Conservation (phyloP, 1,140 invertebrate species). For the Campoletis sonorensis region DNA sequence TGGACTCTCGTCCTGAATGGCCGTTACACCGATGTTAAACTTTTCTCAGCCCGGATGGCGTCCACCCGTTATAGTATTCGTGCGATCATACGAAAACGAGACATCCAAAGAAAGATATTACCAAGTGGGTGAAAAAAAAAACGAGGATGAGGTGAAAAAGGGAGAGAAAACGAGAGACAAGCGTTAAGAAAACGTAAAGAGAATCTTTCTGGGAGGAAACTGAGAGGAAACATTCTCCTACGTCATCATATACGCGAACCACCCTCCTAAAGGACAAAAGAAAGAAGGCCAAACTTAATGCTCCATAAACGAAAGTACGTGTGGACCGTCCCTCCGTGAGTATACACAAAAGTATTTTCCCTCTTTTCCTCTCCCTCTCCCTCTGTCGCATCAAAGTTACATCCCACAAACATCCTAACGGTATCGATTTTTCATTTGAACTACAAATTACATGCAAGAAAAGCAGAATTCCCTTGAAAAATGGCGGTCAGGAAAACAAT, state of each 20-base stretch:
- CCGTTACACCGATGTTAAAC: conserved; percentile 41
- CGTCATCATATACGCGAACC: conserved; percentile 18
- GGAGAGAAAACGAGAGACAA: conserved; percentile 27
- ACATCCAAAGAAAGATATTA: conserved; percentile 2
- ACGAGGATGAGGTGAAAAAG: background rate
- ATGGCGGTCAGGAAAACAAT: background rate
- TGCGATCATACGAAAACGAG: background rate
- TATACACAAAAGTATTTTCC: conserved; percentile 4
- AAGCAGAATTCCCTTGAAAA: background rate
- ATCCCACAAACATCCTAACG: conserved; percentile 37
- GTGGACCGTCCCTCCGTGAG: background rate
- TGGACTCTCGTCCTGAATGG: conserved; percentile 18
- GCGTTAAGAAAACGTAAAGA: conserved; percentile 23
- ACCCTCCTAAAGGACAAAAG: background rate
- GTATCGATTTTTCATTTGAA: conserved; percentile 41
- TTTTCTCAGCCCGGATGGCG: conserved; percentile 25
- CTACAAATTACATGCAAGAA: conserved; percentile 13
- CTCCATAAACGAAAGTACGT: conserved; percentile 36
- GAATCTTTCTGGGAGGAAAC: conserved; percentile 22
- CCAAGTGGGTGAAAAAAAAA: background rate
- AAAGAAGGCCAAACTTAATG: conserved; percentile 15
- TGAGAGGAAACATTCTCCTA: conserved; percentile 32
- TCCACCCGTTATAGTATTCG: background rate
- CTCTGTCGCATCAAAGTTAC: background rate
- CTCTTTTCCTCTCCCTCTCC: background rate